These are phyloP conservation scores for Castor canadensis DNA, from an alignment of 2,113 vertebrate genomes.

Conservation along the genomic window DNA sequence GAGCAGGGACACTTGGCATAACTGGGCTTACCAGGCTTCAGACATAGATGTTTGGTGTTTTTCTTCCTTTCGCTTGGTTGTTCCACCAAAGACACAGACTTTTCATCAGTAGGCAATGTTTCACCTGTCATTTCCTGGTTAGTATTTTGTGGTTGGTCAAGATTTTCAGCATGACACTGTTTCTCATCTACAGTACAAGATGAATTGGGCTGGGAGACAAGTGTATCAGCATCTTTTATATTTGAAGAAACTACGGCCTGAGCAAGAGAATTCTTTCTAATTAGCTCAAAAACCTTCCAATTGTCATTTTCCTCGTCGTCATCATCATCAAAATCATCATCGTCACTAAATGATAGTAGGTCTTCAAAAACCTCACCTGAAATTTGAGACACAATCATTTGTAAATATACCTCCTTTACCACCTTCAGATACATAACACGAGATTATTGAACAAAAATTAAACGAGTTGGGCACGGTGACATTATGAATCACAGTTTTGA, in stretches of 20 bases:
- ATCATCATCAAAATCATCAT: background rate
- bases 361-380: conserved; percentile 19
- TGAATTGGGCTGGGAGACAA: fast-evolving
- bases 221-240: background rate
- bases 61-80: conserved; percentile 7
- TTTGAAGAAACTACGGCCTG: fast-evolving
- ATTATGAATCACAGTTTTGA: background rate
- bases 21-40: conserved; percentile 41
- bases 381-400: conserved; percentile 22
- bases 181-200: background rate
- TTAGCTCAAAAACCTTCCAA: background rate
- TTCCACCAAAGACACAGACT: background rate
- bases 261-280: background rate
- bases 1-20: background rate
- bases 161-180: background rate
- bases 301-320: background rate
- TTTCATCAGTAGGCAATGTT: background rate
- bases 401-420: background rate
- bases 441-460: conserved; percentile 5
- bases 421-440: background rate
- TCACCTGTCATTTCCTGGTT: background rate
- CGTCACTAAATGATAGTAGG: background rate
- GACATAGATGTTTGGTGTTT: background rate
- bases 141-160: background rate
- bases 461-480: background rate